Conservation (phyloP, 2,888 invertebrate species). For the Synanthedon vespiformis region DNA sequence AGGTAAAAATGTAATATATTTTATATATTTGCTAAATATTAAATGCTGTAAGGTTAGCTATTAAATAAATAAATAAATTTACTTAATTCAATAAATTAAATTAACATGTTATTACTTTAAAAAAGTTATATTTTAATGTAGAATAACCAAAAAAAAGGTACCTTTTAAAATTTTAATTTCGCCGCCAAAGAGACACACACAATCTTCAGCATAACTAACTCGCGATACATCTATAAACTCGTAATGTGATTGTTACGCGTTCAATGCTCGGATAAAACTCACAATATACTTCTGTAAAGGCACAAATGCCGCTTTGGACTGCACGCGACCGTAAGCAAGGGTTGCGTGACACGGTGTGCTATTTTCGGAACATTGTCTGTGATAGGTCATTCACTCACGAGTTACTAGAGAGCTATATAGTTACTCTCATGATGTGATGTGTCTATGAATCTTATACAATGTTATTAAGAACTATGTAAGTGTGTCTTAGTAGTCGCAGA, state of each 20-base stretch:
- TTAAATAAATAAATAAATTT: too few relatives aligned
- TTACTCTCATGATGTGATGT: too few relatives aligned
- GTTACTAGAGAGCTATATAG: not conserved
- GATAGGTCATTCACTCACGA: not conserved
- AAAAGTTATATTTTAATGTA: too few relatives aligned
- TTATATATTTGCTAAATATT: too few relatives aligned
- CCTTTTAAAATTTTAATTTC: not conserved
- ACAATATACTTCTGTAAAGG: not conserved
- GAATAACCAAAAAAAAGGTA: not conserved
- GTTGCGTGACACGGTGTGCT: slow-evolving; percentile 38
- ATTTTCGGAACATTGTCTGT: slow-evolving; percentile 25
- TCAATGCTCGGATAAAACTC: slow-evolving; percentile 7
- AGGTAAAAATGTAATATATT: too few relatives aligned
- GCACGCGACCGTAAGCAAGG: slow-evolving; percentile 36
- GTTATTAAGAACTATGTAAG: too few relatives aligned
- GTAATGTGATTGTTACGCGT: slow-evolving; percentile 3
- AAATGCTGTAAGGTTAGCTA: too few relatives aligned
- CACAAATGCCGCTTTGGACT: slow-evolving; percentile 4
- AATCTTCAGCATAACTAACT: not conserved
- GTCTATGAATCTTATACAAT: too few relatives aligned
- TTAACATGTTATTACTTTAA: too few relatives aligned
- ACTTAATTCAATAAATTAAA: too few relatives aligned
- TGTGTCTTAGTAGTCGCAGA: too few relatives aligned
- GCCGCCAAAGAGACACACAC: not conserved
- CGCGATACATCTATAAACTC: too few relatives aligned